Percentiles rank a stretch among this genome's conserved stretches.
Conservation (phyloP, 2,113 vertebrate genomes). For the Silurus glanis region DNA sequence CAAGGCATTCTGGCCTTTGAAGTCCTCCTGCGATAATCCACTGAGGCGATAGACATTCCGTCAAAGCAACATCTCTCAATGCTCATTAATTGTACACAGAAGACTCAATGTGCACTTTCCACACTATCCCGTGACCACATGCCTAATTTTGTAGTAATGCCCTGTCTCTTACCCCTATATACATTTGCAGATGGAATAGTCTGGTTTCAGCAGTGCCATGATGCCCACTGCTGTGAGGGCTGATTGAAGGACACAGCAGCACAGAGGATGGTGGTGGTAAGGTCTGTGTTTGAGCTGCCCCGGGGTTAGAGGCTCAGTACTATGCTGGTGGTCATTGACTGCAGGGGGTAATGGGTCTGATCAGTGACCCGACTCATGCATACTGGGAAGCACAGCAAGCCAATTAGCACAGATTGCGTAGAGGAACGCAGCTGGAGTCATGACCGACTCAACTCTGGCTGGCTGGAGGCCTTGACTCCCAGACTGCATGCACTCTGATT, state of each 20-base stretch:
- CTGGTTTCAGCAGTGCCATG: constrained; percentile 4
- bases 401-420: constrained; percentile 45
- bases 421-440: constrained; percentile 40
- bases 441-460: background rate
- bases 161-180: constrained; percentile 11
- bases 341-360: constrained; percentile 34
- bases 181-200: constrained; percentile 25
- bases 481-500: background rate
- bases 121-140: background rate
- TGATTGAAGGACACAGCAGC: constrained; percentile 17
- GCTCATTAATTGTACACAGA: constrained; percentile 44
- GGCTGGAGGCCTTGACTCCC: background rate
- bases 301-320: constrained; percentile 43
- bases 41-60: constrained; percentile 42
- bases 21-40: constrained; percentile 34
- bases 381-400: constrained; percentile 44
- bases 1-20: constrained; percentile 44
- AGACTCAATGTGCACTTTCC: constrained; percentile 26
- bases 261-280: constrained; percentile 23
- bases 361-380: constrained; percentile 41
- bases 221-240: constrained; percentile 18
- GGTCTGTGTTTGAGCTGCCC: constrained; percentile 32
- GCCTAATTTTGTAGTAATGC: constrained; percentile 7
- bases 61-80: background rate
- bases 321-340: constrained; percentile 46